A percentile compares a stretch with the other conserved stretches of the same genome.
These are phyloP conservation scores for Drosophila melanica DNA, from an alignment of 1,140 invertebrate species.

Conservation along the genomic window DNA sequence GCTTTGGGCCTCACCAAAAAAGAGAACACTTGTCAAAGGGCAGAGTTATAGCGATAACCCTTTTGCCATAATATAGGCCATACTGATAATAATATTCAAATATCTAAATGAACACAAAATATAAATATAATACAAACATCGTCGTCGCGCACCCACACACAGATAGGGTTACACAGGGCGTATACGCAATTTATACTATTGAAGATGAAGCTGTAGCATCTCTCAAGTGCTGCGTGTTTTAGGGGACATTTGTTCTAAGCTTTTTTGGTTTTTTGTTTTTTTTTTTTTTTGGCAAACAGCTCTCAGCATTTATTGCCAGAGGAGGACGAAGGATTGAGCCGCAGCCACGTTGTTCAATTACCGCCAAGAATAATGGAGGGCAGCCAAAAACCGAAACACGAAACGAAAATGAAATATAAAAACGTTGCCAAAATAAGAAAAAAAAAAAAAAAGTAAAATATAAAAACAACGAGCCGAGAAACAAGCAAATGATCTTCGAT, in stretches of 20 bases:
- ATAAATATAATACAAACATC: background rate
- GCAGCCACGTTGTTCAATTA: constrained; percentile 74
- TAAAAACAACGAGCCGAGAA: constrained; percentile 10
- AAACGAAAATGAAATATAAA: constrained; percentile 48
- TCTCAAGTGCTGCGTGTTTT: constrained; percentile 58
- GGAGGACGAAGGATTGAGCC: constrained; percentile 42
- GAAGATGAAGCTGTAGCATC: constrained; percentile 66
- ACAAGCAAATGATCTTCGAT: constrained; percentile 70
- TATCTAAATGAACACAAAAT: constrained; percentile 25
- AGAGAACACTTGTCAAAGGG: constrained; percentile 36
- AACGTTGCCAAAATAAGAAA: constrained; percentile 33
- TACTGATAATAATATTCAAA: constrained; percentile 54
- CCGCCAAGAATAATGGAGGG: constrained; percentile 73
- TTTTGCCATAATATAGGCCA: constrained; percentile 10
- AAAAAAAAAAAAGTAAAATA: constrained; percentile 19
- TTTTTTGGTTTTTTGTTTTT: too few species aligned
- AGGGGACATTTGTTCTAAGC: constrained; percentile 70
- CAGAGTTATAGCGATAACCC: constrained; percentile 32
- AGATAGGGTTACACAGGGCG: constrained; percentile 36
- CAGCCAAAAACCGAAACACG: constrained; percentile 52
- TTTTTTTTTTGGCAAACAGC: constrained; percentile 45
- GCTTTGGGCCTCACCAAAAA: background rate
- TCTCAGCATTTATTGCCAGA: constrained; percentile 62
- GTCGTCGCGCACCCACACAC: background rate
- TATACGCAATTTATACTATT: constrained; percentile 55